A percentile compares a stretch with the other conserved stretches of the same genome.
phyloP scores from a whole-genome alignment of 2,113 vertebrate genomes.

The human region DNA sequence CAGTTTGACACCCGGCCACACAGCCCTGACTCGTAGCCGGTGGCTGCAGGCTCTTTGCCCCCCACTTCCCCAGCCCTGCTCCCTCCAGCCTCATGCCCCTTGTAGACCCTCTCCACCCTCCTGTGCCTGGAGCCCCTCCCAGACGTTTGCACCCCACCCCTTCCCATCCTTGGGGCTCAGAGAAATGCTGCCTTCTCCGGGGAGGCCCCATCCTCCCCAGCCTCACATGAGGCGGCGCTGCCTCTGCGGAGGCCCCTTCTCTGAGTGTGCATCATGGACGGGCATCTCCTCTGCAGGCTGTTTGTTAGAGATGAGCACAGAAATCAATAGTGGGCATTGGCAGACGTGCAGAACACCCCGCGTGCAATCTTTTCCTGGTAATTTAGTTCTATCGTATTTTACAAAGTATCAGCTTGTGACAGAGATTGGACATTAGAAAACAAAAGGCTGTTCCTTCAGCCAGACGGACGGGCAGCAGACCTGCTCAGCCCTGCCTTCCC shows the following conservation, averaged over 20 bases:
- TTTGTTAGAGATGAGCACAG: too few species aligned
- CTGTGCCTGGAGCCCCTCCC: not conserved
- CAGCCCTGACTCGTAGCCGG: rapidly evolving
- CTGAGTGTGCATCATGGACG: rapidly evolving
- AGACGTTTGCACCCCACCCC: not conserved
- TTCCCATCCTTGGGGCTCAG: not conserved
- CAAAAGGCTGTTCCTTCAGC: not conserved
- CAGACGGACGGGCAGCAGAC: rapidly evolving
- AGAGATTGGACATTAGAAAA: not conserved
- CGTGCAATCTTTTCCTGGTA: not conserved
- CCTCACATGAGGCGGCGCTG: rapidly evolving
- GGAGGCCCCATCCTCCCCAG: too few species aligned
- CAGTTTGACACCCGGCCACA: not conserved
- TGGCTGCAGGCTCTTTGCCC: not conserved
- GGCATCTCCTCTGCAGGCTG: too few species aligned
- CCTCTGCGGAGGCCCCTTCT: not conserved
- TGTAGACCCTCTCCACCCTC: not conserved
- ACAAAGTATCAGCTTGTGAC: not conserved
- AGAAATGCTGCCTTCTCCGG: not conserved
- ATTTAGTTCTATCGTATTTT: too few species aligned
- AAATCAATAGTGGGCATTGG: too few species aligned
- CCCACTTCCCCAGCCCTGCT: rapidly evolving
- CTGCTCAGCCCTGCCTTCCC: not conserved
- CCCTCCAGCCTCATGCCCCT: not conserved
- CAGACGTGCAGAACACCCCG: not conserved